Conservation (phyloP, 2,888 invertebrate species). For the Timema podura region DNA sequence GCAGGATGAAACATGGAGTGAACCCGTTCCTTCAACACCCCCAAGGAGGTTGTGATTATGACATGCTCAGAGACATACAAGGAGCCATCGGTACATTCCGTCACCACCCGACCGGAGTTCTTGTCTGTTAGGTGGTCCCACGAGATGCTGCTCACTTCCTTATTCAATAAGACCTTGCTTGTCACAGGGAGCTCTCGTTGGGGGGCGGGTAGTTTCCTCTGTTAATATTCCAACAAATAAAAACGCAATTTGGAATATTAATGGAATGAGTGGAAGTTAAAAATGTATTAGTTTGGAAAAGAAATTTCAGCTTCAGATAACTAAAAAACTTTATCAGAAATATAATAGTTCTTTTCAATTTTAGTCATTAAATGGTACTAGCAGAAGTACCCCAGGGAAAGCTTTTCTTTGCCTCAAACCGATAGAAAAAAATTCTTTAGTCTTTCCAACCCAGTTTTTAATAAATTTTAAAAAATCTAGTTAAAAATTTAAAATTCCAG, state of each 20-base stretch:
- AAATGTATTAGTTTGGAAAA: too few relatives aligned
- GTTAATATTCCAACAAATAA: constrained; percentile 30
- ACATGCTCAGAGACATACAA: constrained; percentile 57
- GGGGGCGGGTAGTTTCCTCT: constrained; percentile 52
- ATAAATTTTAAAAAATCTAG: too few relatives aligned
- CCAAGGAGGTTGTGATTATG: constrained; percentile 65
- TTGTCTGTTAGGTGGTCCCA: constrained; percentile 26
- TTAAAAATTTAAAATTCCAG: too few relatives aligned
- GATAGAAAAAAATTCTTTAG: too few relatives aligned
- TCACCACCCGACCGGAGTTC: constrained; percentile 39
- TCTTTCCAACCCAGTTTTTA: too few relatives aligned
- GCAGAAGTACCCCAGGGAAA: too few relatives aligned
- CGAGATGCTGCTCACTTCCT: constrained; percentile 36
- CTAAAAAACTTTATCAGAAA: too few relatives aligned
- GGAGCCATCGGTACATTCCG: constrained; percentile 52
- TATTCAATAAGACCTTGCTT: constrained; percentile 50
- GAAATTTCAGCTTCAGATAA: too few relatives aligned
- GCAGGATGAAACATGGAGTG: constrained; percentile 52
- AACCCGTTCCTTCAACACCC: constrained; percentile 60
- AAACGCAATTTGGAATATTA: background rate
- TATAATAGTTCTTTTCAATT: too few relatives aligned
- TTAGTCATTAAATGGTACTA: too few relatives aligned
- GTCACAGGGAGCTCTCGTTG: constrained; percentile 45
- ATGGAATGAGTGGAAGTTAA: too few relatives aligned
- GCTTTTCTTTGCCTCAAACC: too few relatives aligned